Conservation (phyloP, 1,140 invertebrate genomes). For the Platorchestia sp. region DNA sequence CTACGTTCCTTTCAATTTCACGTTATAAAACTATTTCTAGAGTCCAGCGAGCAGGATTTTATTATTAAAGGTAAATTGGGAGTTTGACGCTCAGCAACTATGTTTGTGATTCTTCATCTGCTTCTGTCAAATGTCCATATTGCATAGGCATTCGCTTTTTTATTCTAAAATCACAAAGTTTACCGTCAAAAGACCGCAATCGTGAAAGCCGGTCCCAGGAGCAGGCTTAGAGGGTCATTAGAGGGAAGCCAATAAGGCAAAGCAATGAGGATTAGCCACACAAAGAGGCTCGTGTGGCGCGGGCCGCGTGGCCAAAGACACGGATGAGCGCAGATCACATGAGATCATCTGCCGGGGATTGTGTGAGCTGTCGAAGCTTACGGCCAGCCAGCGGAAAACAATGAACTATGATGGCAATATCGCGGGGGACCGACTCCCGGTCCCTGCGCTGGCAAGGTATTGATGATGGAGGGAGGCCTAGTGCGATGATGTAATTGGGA, state of each 20-base stretch:
- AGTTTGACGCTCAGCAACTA: background rate
- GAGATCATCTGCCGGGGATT: background rate
- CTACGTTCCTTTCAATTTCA: background rate
- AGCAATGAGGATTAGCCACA: background rate
- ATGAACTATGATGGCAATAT: slow-evolving; percentile 47
- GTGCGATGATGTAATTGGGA: background rate
- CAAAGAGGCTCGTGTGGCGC: background rate
- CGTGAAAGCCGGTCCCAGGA: background rate
- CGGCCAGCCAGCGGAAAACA: slow-evolving; percentile 9
- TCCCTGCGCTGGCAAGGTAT: background rate
- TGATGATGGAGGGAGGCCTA: background rate
- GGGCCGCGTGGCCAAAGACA: background rate
- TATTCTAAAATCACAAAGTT: background rate
- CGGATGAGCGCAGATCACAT: background rate
- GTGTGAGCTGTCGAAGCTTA: slow-evolving; percentile 35
- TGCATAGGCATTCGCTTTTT: background rate
- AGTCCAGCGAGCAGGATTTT: background rate
- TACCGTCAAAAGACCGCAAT: background rate
- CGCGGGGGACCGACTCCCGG: background rate
- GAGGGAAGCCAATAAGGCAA: slow-evolving; percentile 19
- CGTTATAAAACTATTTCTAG: background rate
- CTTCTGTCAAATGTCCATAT: background rate
- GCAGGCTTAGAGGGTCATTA: background rate
- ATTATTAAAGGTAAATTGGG: background rate
- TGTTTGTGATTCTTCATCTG: background rate